Conservation (phyloP, 2,888 invertebrate species). For the Pyrgus malvae region DNA sequence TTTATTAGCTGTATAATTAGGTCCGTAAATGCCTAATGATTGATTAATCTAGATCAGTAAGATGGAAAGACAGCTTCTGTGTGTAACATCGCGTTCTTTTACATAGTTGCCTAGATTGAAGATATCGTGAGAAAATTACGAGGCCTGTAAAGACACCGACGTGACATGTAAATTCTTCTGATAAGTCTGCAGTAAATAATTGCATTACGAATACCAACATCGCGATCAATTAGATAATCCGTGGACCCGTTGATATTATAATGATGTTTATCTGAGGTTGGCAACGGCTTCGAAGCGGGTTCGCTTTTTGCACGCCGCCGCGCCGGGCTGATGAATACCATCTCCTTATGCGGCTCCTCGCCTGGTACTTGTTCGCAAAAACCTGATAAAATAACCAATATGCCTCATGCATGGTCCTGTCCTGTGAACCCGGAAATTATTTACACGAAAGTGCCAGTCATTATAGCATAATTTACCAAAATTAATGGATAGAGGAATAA, state of each 20-base stretch:
- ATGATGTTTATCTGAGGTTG: background rate
- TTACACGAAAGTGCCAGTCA: background rate
- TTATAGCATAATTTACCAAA: background rate
- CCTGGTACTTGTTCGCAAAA: conserved; percentile 40
- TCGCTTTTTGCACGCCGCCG: conserved; percentile 34
- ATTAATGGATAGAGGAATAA: too few relatives aligned
- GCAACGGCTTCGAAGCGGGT: conserved; percentile 9
- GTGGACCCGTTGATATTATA: conserved; percentile 12
- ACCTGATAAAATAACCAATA: conserved; percentile 33
- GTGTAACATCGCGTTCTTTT: background rate
- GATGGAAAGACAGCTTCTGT: too few relatives aligned
- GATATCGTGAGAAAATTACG: background rate
- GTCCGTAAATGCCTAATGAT: too few relatives aligned
- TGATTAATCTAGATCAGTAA: too few relatives aligned
- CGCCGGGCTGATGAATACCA: conserved; percentile 35
- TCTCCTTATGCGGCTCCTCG: conserved; percentile 37
- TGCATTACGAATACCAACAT: conserved; percentile 16
- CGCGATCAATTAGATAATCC: conserved; percentile 34
- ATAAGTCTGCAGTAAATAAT: conserved; percentile 8
- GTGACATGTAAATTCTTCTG: background rate
- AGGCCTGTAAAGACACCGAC: background rate
- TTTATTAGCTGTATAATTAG: too few relatives aligned
- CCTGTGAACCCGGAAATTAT: conserved; percentile 29
- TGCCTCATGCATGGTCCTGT: conserved; percentile 21
- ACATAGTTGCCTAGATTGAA: background rate